Conservation (phyloP, 2,888 invertebrate species). For the Andricus curvator region DNA sequence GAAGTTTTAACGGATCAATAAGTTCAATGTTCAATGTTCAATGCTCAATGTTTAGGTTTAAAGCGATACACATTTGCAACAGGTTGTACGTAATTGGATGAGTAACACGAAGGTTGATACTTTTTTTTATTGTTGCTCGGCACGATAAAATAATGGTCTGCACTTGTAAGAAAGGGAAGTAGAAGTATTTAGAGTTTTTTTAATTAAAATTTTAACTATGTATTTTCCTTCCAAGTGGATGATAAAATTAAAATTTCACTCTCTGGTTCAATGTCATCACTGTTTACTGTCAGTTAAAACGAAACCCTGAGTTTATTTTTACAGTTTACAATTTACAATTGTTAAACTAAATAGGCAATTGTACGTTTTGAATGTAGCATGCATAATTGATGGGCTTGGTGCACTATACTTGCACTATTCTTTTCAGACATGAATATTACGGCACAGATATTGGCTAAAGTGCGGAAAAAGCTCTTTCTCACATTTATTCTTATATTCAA, state of each 20-base stretch:
- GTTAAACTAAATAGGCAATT: slow-evolving; percentile 6
- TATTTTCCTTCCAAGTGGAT: not conserved
- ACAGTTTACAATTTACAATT: not conserved
- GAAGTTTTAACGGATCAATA: not conserved
- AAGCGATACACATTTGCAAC: slow-evolving; percentile 17
- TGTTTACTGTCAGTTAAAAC: slow-evolving; percentile 12
- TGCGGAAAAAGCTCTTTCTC: not conserved
- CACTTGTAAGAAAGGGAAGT: not conserved
- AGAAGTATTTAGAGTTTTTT: too few species aligned
- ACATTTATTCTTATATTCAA: not conserved
- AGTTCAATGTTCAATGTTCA: slow-evolving; percentile 25
- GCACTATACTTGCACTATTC: not conserved
- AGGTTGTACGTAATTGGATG: slow-evolving; percentile 27
- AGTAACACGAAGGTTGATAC: not conserved
- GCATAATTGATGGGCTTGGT: slow-evolving; percentile 5
- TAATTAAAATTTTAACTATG: not conserved
- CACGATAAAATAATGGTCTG: not conserved
- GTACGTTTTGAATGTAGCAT: not conserved
- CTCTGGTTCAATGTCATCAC: not conserved
- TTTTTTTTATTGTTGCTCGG: not conserved
- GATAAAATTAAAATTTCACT: not conserved
- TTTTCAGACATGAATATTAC: not conserved
- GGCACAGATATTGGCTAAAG: not conserved
- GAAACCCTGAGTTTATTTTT: slow-evolving; percentile 33
- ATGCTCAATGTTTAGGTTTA: slow-evolving; percentile 18